phyloP scores from a whole-genome alignment of 1,140 invertebrate genomes.

The Oryctes rhinoceros region DNA sequence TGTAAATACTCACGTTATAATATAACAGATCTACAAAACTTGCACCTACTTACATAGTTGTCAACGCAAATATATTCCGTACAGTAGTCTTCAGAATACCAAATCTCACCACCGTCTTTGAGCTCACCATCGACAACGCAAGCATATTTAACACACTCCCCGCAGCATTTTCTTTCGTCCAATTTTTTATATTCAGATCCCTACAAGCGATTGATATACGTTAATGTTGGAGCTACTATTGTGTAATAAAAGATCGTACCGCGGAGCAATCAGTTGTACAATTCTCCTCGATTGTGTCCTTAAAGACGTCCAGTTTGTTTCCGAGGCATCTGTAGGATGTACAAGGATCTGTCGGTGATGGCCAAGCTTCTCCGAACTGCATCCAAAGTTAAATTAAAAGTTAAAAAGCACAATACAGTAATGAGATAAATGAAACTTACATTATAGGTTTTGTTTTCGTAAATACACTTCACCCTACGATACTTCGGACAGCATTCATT shows the following conservation, averaged over 20 bases:
- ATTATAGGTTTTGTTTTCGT: conserved; percentile 62
- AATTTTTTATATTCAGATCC: neutral
- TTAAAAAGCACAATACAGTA: neutral
- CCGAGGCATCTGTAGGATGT: neutral
- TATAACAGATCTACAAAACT: conserved; percentile 50
- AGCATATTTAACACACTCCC: conserved; percentile 68
- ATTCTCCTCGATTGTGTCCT: neutral
- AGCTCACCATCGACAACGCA: conserved; percentile 68
- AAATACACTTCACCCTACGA: conserved; percentile 55
- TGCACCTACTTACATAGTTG: conserved; percentile 56
- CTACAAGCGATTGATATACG: neutral
- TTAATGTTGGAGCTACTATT: neutral
- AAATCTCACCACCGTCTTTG: conserved; percentile 63
- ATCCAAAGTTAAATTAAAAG: conserved; percentile 54
- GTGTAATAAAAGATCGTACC: neutral
- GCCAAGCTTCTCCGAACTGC: conserved; percentile 66
- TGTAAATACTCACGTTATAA: neutral
- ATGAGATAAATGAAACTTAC: neutral
- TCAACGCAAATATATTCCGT: conserved; percentile 66
- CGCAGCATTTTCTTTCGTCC: conserved; percentile 66
- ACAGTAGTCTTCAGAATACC: conserved; percentile 70
- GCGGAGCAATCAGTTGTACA: neutral
- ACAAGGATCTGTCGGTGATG: conserved; percentile 52
- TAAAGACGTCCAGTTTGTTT: neutral
- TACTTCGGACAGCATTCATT: conserved; percentile 57